Base-by-base conservation (phyloP, 1,140 invertebrate species). In the Hormaphis cornu region DNA sequence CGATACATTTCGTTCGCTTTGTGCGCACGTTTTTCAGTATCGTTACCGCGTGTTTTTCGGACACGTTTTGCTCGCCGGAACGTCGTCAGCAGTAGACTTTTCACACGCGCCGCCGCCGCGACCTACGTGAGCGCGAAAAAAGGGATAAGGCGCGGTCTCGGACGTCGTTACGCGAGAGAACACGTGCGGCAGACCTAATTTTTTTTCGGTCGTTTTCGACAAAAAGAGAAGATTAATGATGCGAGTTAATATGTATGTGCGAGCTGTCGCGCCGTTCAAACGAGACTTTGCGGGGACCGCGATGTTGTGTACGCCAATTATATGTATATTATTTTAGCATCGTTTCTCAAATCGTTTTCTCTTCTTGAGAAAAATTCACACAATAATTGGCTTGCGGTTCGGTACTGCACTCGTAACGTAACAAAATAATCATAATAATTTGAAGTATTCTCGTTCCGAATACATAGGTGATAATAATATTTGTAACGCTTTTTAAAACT, bases 171-270 rank as follows among this genome's bases (percentile, higher is more conserved):
- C 6, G 7, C n/a, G n/a, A n/a, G n/a, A 24, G 54, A 58, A 58
- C 33, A 58, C 54, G 54, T 40, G 54, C n/a, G n/a, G n/a, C 33
- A 40, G 20, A 40, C 33, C 54, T 40, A 40, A 58, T 58, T 58
- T 40, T 33, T 53, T 56, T 37, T n/a, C n/a, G 8, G 33, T 58
- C 5, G 22, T 58, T 56, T 40, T 58, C 22, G 1, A 58, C 14
- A 58, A 24, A 58, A 40, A 37, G 20, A 24, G 14, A 58, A 40
- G 54, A 58, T 40, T 58, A 58, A 58, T 58, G 54, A 58, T 58
- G 53, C 1, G n/a, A n/a, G n/a, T n/a, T n/a, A n/a, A n/a, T n/a
- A n/a, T n/a, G n/a, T n/a, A n/a, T 6, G 18, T 22, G 12, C 14
- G 9, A 22, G 44, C 44, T 9, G 14, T 20, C 18, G 4, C 40